These are phyloP conservation scores for Erebia epiphron DNA, from an alignment of 2,888 invertebrate genomes.

Conservation along the genomic window DNA sequence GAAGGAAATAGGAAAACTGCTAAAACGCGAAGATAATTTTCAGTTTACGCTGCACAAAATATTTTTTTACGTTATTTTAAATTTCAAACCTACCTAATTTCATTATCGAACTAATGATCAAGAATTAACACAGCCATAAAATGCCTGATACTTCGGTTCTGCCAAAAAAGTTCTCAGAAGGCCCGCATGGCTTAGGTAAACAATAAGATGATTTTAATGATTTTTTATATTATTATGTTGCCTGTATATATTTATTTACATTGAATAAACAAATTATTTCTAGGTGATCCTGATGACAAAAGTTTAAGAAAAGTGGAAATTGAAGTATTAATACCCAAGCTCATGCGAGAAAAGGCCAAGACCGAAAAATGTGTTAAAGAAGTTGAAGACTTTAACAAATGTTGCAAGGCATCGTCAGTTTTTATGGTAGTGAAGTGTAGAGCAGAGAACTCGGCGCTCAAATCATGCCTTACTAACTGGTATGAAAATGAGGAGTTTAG, in stretches of 20 bases:
- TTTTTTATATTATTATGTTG: too few relatives aligned
- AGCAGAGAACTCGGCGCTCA: conserved; percentile 86
- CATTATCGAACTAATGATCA: neutral
- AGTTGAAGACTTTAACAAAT: conserved; percentile 87
- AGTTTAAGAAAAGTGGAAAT: conserved; percentile 93
- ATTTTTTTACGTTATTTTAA: too few relatives aligned
- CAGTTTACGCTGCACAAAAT: too few relatives aligned
- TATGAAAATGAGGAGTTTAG: conserved; percentile 89
- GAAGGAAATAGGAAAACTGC: too few relatives aligned
- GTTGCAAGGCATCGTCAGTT: conserved; percentile 87
- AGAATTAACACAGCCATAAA: conserved; percentile 12
- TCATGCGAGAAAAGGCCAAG: conserved; percentile 92
- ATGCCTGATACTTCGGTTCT: conserved; percentile 61
- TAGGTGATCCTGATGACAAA: conserved; percentile 93
- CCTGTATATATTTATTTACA: neutral
- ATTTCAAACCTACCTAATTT: too few relatives aligned
- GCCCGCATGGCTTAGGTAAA: conserved; percentile 83
- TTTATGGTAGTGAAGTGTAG: conserved; percentile 90
- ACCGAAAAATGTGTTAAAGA: conserved; percentile 89
- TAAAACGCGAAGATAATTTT: too few relatives aligned
- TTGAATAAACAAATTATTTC: conserved; percentile 40
- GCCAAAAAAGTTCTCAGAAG: conserved; percentile 68
- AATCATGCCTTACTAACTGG: conserved; percentile 89
- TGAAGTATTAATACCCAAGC: conserved; percentile 94
- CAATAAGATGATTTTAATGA: neutral